Percentiles rank a stretch among this genome's conserved stretches.
Evolutionary conservation across 2,113 vertebrate species (phyloP).

Genomic region (Lynx canadensis): DNA sequence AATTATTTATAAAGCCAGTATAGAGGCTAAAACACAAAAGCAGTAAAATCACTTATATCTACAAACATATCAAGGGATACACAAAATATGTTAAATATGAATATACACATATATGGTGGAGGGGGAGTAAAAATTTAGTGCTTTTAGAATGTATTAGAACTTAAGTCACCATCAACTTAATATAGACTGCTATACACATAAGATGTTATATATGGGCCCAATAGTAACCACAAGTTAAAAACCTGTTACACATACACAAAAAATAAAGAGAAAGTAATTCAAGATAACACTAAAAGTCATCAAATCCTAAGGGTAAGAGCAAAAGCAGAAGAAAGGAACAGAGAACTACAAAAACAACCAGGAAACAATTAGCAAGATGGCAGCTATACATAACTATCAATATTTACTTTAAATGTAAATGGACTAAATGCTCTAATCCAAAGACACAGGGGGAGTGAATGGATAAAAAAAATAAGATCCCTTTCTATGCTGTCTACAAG

Average conservation of each 20-base stretch:
- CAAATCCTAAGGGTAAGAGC: neutral
- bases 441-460: neutral
- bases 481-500: neutral
- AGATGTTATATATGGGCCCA: neutral
- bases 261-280: neutral
- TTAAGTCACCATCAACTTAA: neutral
- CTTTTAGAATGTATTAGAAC: neutral
- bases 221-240: neutral
- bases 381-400: neutral
- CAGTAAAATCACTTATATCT: neutral
- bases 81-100: neutral
- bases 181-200: neutral
- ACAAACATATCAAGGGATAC: neutral
- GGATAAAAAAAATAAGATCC: neutral
- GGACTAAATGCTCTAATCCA: neutral
- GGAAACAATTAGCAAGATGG: neutral
- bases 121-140: neutral
- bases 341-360: neutral
- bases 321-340: neutral
- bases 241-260: neutral
- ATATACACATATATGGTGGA: neutral
- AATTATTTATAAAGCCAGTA: neutral
- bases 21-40: neutral
- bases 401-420: neutral
- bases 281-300: neutral